Evolutionary conservation across 2,888 invertebrate species (phyloP), one percentile per base, ranked within the genome.

Genomic region (Nomada fucata): DNA sequence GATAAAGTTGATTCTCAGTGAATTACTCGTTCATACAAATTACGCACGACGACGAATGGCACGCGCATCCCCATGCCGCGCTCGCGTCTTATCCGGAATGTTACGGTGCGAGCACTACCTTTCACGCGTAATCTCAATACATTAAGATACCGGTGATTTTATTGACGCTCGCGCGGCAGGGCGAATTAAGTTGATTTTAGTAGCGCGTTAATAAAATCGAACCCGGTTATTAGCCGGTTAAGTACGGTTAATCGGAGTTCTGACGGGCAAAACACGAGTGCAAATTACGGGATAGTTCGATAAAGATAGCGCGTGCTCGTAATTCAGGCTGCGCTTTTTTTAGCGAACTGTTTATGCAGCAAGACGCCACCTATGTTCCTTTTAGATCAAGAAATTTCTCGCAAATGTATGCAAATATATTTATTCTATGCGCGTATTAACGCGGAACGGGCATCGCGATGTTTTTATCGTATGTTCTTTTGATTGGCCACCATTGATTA

Each of bases 71-170:
- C 15, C 15, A 52, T 29, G 69, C 42, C 26, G 26, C 23, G 44
- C 71, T 71, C 67, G 70, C 70, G 23, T 53, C 78, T 79, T 84
- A 84, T 84, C 83, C 83, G 55, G 36, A n/a, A 72, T 42, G 72
- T 71, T 69, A 53, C 60, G 59, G 13, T 44, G 55, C 65, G 55
- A 70, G 76, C 57, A 76, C 76, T 69, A 82, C 76, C 82, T 81
- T 77, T 82, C 78, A 68, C 83, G 83, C 83, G 83, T 84, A 83
- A 84, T 84, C 83, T 82, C 68, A 79, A 75, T 82, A 79, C 83
- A 79, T 76, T 83, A 76, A 83, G 83, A 85, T 79, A 79, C 71
- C 74, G 77, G 71, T 44, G 76, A 76, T 86, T 87, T 86, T 86
- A 83, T 87, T 87, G 88, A 83, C 81, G 86, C 76, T 81, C 77